A percentile compares a stretch with the other conserved stretches of the same genome.
These are phyloP conservation scores for Zosterops lateralis DNA, from an alignment of 2,113 vertebrate genomes.

Conservation along the genomic window DNA sequence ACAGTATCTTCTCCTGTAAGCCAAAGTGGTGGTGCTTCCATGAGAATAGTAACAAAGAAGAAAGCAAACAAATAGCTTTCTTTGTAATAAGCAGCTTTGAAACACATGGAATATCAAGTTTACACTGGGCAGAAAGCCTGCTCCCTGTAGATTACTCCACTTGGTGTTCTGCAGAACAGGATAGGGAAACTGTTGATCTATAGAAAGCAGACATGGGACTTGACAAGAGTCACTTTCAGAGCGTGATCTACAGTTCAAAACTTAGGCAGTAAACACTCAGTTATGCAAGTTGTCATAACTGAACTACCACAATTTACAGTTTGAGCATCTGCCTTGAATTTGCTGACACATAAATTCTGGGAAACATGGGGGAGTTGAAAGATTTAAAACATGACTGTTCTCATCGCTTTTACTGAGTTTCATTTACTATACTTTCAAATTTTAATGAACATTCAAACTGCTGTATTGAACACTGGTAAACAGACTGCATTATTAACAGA, in stretches of 20 bases:
- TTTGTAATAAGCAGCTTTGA: background rate
- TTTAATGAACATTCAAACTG: background rate
- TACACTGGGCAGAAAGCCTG: background rate
- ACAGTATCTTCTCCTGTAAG: background rate
- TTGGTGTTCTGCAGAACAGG: background rate
- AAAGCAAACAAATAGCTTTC: background rate
- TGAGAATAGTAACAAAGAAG: background rate
- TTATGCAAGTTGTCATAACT: background rate
- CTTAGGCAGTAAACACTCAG: background rate
- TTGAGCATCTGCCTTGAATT: constrained; percentile 5
- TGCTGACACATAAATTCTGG: background rate
- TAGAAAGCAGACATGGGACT: background rate
- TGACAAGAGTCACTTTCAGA: background rate
- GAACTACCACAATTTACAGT: background rate
- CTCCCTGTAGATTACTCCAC: background rate
- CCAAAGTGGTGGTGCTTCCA: background rate
- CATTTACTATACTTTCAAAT: background rate
- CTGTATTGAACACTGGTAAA: background rate
- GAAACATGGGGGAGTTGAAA: background rate
- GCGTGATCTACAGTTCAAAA: background rate
- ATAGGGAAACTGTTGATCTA: background rate
- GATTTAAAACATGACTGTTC: background rate
- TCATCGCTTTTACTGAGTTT: background rate
- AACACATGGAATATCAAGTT: background rate
- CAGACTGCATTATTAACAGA: background rate